Conservation (phyloP, 2,888 invertebrate genomes). For the Conistra vaccinii region DNA sequence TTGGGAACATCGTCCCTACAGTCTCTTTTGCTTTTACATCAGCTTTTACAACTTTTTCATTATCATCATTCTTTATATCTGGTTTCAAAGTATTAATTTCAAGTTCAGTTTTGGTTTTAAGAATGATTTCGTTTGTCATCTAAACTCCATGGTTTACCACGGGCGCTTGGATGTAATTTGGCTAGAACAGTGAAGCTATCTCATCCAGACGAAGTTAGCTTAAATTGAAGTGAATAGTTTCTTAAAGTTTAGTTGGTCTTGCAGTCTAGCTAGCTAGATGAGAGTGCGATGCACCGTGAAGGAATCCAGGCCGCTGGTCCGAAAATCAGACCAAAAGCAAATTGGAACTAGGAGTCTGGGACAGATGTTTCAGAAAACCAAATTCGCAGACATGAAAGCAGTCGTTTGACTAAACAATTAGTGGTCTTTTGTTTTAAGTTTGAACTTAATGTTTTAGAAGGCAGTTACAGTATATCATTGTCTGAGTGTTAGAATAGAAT, state of each 20-base stretch:
- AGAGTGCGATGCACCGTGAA: slow-evolving; percentile 45
- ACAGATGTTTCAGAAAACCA: slow-evolving; percentile 35
- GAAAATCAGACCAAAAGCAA: slow-evolving; percentile 32
- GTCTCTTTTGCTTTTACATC: slow-evolving; percentile 21
- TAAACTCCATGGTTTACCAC: neutral
- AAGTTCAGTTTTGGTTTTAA: neutral
- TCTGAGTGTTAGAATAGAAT: slow-evolving; percentile 21
- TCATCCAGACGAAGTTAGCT: slow-evolving; percentile 42
- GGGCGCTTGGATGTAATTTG: slow-evolving; percentile 20
- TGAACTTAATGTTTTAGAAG: slow-evolving; percentile 36
- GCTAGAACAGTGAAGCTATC: slow-evolving; percentile 21
- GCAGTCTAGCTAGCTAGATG: slow-evolving; percentile 30
- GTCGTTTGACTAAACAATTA: slow-evolving; percentile 45
- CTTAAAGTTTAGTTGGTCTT: slow-evolving; percentile 50
- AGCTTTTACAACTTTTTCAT: slow-evolving; percentile 22
- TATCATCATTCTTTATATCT: slow-evolving; percentile 19
- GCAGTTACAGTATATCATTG: slow-evolving; percentile 42
- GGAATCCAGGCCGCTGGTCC: slow-evolving; percentile 26
- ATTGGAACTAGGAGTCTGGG: slow-evolving; percentile 17
- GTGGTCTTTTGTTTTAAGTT: slow-evolving; percentile 45
- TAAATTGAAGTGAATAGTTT: slow-evolving; percentile 59
- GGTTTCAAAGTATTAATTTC: slow-evolving; percentile 8
- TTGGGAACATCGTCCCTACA: neutral
- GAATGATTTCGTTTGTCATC: slow-evolving; percentile 13
- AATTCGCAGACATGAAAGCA: slow-evolving; percentile 27